Evolutionary conservation across 2,888 invertebrate species (phyloP).

Genomic region (Schizotus pectinicornis): DNA sequence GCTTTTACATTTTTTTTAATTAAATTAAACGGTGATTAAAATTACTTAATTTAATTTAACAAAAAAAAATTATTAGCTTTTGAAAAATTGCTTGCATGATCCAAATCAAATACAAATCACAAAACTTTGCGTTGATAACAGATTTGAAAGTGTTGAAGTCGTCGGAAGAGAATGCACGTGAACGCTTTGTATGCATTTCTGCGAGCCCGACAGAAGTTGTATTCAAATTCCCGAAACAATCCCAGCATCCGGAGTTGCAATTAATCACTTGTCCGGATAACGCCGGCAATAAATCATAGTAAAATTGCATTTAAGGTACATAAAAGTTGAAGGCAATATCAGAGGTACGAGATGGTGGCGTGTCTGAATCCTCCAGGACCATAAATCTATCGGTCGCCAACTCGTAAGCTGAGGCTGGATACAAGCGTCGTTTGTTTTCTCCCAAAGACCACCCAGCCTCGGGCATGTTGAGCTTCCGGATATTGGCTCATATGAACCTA

Average conservation of each 20-base stretch:
- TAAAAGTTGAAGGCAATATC: not conserved
- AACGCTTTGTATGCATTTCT: too few relatives aligned
- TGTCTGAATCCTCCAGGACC: slow-evolving; percentile 45
- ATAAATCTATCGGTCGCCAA: slow-evolving; percentile 49
- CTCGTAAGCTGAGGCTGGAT: slow-evolving; percentile 43
- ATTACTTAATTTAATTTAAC: too few relatives aligned
- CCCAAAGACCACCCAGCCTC: slow-evolving; percentile 37
- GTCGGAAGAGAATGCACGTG: too few relatives aligned
- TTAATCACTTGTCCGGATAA: not conserved
- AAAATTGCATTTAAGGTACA: slow-evolving; percentile 10
- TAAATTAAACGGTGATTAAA: too few relatives aligned
- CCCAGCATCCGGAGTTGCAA: not conserved
- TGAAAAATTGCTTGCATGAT: too few relatives aligned
- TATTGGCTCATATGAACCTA: slow-evolving; percentile 48
- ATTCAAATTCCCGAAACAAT: not conserved
- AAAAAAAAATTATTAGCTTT: too few relatives aligned
- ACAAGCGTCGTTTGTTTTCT: slow-evolving; percentile 48
- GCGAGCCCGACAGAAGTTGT: too few relatives aligned
- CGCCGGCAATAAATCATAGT: slow-evolving; percentile 8
- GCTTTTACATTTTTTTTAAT: too few relatives aligned
- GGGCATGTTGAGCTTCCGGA: slow-evolving; percentile 42
- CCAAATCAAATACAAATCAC: too few relatives aligned
- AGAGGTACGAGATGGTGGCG: not conserved
- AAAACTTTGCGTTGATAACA: too few relatives aligned
- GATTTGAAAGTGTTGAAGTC: too few relatives aligned